phyloP scores from a whole-genome alignment of 2,113 vertebrate genomes.

The Malurus alboscapulatus region DNA sequence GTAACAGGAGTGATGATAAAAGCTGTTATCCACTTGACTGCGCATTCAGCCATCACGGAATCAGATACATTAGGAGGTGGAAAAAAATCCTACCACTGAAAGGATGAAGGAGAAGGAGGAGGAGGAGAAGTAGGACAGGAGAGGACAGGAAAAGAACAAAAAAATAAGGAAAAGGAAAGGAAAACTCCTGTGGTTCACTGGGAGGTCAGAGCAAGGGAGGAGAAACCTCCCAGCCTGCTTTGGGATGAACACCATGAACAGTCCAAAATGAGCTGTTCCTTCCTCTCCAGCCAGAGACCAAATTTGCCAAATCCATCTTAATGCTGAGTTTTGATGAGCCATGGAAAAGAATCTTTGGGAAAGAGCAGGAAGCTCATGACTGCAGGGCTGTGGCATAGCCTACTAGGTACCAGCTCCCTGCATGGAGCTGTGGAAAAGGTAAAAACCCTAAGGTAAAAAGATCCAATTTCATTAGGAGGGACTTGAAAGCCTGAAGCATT shows the following conservation, averaged over 20 bases:
- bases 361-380: neutral
- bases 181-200: neutral
- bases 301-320: neutral
- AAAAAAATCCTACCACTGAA: neutral
- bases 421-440: neutral
- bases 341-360: neutral
- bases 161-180: too few relatives aligned
- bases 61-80: neutral
- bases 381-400: neutral
- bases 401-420: neutral
- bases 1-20: constrained; percentile 21
- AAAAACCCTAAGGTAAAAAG: neutral
- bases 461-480: neutral
- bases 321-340: neutral
- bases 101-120: neutral
- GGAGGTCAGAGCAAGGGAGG: neutral
- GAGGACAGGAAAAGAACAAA: neutral
- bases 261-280: neutral
- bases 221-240: neutral
- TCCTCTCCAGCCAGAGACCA: neutral
- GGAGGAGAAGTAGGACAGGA: neutral
- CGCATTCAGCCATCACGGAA: neutral
- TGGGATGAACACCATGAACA: fast-evolving
- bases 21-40: constrained; percentile 5
- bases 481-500: neutral